These are phyloP conservation scores for Camponotus floridanus DNA, from an alignment of 1,140 invertebrate genomes.

Conservation along the genomic window DNA sequence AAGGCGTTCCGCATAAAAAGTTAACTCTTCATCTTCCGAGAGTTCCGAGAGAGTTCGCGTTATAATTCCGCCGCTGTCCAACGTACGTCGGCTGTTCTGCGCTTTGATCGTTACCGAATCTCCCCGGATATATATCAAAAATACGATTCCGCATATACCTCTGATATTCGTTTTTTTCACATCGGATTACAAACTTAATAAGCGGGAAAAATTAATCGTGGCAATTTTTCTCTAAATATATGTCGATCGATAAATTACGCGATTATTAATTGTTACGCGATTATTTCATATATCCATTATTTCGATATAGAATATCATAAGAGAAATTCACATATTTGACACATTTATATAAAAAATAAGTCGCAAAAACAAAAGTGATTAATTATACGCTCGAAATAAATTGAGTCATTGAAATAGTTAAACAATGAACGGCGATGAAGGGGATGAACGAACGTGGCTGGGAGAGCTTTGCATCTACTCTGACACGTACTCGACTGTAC, in stretches of 20 bases:
- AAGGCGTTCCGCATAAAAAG: slow-evolving; percentile 52
- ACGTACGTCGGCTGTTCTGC: slow-evolving; percentile 23
- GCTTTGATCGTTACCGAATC: slow-evolving; percentile 7
- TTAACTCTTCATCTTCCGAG: slow-evolving; percentile 60
- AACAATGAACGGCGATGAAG: slow-evolving; percentile 74
- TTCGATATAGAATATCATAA: not conserved
- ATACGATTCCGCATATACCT: slow-evolving; percentile 10
- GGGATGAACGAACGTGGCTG: slow-evolving; percentile 46
- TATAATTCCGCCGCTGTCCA: slow-evolving; percentile 30
- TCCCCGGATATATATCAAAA: slow-evolving; percentile 12
- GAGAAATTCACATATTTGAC: not conserved
- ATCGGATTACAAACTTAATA: slow-evolving; percentile 38
- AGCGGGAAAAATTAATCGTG: slow-evolving; percentile 23
- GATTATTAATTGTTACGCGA: not conserved
- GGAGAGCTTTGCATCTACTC: slow-evolving; percentile 31
- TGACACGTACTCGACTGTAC: slow-evolving; percentile 63
- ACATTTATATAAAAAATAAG: not conserved
- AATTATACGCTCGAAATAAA: slow-evolving; percentile 71
- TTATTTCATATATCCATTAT: not conserved
- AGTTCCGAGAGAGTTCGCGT: slow-evolving; percentile 7
- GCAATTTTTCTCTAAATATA: not conserved
- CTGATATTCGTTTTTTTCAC: not conserved
- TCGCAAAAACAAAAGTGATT: not conserved
- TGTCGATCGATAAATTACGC: not conserved
- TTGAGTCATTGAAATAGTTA: slow-evolving; percentile 80